Evolutionary conservation across 2,113 vertebrate genomes (phyloP).

Genomic region (Erinaceus europaeus): DNA sequence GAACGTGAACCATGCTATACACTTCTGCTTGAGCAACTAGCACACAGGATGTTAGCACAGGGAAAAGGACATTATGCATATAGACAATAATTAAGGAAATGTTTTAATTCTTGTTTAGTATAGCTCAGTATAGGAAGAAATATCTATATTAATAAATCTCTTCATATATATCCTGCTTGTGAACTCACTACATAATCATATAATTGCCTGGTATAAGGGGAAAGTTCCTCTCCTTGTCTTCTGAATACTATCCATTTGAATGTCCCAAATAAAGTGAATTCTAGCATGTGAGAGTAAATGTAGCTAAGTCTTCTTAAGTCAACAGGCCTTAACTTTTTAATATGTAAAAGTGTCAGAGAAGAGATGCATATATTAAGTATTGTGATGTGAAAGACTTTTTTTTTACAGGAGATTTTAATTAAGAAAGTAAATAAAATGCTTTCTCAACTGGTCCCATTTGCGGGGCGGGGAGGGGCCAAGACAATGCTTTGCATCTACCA

Average conservation of each 20-base stretch:
- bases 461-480: not conserved
- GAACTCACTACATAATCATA: not conserved
- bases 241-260: not conserved
- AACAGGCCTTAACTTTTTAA: conserved; percentile 35
- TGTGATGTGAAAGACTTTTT: not conserved
- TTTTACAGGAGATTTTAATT: not conserved
- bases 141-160: not conserved
- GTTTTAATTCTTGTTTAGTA: not conserved
- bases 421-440: not conserved
- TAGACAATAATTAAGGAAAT: not conserved
- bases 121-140: not conserved
- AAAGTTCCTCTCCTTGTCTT: not conserved
- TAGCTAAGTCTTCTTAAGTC: not conserved
- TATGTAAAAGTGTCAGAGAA: conserved; percentile 18
- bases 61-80: not conserved
- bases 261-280: not conserved
- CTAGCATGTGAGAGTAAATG: not conserved
- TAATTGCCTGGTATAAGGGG: not conserved
- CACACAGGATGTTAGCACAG: not conserved
- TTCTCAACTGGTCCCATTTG: not conserved
- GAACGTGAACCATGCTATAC: conserved; percentile 45
- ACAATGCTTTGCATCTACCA: not conserved
- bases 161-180: not conserved
- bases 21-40: not conserved
- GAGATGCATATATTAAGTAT: not conserved